These are phyloP conservation scores for Germaria angustata DNA, from an alignment of 2,888 invertebrate species.

Conservation along the genomic window DNA sequence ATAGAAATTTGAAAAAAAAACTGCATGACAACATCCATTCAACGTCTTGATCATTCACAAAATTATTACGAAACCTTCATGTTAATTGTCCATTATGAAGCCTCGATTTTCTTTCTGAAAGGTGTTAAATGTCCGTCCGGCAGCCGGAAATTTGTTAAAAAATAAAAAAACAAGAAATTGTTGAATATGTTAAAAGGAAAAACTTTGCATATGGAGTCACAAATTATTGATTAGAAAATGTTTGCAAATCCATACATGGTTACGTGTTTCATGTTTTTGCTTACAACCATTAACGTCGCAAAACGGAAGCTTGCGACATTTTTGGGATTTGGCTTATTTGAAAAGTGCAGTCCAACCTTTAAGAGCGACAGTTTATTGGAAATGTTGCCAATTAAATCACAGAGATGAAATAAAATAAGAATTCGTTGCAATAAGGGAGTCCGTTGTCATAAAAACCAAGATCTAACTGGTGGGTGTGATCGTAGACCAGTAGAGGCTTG, in stretches of 20 bases:
- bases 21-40: no score
- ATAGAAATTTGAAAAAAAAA: not conserved
- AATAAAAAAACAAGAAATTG: conserved; percentile 8
- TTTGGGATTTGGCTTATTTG: not conserved
- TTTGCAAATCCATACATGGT: not conserved
- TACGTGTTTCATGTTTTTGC: not conserved
- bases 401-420: no score
- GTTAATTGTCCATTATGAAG: conserved; percentile 26
- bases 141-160: conserved; percentile 47
- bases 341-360: not conserved
- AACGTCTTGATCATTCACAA: conserved; percentile 14
- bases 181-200: conserved; percentile 4
- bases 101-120: conserved; percentile 30
- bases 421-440: not conserved
- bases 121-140: conserved; percentile 47
- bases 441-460: no score
- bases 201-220: not conserved
- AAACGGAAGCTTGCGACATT: not conserved
- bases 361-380: not conserved
- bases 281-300: not conserved
- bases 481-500: no score
- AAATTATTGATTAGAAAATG: not conserved
- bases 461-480: no score
- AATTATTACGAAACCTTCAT: conserved; percentile 39
- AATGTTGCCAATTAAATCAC: no score